Percentiles rank a stretch among this genome's conserved stretches.
phyloP scores from a whole-genome alignment of 1,140 invertebrate species.

The Rhyacophila brunnea region DNA sequence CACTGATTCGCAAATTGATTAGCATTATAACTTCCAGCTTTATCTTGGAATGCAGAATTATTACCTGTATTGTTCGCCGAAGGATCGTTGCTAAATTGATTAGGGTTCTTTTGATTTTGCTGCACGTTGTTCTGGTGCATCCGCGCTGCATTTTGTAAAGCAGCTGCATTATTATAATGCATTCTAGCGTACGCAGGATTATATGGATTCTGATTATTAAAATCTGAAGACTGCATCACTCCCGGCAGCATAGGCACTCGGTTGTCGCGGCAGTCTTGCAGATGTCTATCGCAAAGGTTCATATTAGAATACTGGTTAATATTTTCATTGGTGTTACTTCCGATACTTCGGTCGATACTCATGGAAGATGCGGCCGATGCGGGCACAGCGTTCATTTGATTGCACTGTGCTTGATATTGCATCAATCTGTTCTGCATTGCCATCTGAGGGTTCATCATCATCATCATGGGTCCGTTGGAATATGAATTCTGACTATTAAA shows the following conservation, averaged over 20 bases:
- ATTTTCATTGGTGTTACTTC: conserved; percentile 29
- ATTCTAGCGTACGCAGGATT: too few species aligned
- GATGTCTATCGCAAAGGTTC: conserved; percentile 28
- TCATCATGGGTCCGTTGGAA: conserved; percentile 23
- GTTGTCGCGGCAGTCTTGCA: conserved; percentile 22
- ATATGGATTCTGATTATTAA: too few species aligned
- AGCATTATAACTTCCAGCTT: too few species aligned
- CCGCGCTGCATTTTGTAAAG: not conserved
- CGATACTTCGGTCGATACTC: conserved; percentile 32
- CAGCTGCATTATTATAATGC: too few species aligned
- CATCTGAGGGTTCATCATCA: conserved; percentile 6
- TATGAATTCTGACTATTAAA: conserved; percentile 14
- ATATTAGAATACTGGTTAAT: conserved; percentile 40
- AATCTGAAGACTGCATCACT: too few species aligned
- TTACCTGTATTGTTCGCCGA: too few species aligned
- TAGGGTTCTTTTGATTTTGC: conserved; percentile 23
- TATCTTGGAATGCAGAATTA: too few species aligned
- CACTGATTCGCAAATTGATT: too few species aligned
- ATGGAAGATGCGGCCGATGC: conserved; percentile 29
- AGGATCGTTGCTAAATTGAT: not conserved
- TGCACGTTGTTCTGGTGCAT: not conserved
- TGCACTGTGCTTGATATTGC: conserved; percentile 34
- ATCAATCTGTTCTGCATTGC: conserved; percentile 22
- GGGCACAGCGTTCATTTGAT: conserved; percentile 17
- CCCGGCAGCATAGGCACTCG: not conserved